phyloP scores from a whole-genome alignment of 2,797 vertebrate genomes.

The Anisognathus igniventris region DNA sequence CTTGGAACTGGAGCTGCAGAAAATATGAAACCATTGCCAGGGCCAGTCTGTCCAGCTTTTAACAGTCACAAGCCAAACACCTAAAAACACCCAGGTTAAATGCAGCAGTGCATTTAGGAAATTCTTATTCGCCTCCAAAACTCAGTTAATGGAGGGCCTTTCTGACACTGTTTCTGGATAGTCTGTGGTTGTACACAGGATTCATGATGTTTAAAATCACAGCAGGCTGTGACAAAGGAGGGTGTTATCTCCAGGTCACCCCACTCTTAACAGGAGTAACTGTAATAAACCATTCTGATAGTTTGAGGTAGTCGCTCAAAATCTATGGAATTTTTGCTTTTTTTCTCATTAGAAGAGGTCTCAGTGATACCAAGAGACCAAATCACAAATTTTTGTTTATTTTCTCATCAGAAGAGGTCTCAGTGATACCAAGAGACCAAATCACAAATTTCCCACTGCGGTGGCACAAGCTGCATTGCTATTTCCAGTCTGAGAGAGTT shows the following conservation, averaged over 20 bases:
- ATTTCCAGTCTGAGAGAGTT: not conserved
- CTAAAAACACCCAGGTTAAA: not conserved
- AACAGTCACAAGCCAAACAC: not conserved
- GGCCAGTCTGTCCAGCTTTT: not conserved
- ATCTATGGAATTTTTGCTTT: not conserved
- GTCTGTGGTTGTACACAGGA: not conserved
- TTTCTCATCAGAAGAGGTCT: not conserved
- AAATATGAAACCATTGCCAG: not conserved
- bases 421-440: not conserved
- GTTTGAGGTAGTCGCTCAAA: not conserved
- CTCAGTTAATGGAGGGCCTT: not conserved
- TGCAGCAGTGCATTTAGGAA: not conserved
- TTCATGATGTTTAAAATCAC: not conserved
- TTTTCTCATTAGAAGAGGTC: not conserved
- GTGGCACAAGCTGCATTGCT: not conserved
- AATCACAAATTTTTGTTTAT: not conserved
- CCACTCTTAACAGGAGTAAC: not conserved
- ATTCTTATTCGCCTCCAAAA: not conserved
- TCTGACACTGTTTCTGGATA: not conserved
- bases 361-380: not conserved
- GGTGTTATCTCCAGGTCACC: not conserved
- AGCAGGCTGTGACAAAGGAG: not conserved
- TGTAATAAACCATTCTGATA: not conserved
- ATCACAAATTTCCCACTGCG: not conserved
- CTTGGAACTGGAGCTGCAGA: not conserved